A percentile compares a stretch with the other conserved stretches of the same genome.
Evolutionary conservation across 2,888 invertebrate genomes (phyloP).

Genomic region (Trachelus tabidus): DNA sequence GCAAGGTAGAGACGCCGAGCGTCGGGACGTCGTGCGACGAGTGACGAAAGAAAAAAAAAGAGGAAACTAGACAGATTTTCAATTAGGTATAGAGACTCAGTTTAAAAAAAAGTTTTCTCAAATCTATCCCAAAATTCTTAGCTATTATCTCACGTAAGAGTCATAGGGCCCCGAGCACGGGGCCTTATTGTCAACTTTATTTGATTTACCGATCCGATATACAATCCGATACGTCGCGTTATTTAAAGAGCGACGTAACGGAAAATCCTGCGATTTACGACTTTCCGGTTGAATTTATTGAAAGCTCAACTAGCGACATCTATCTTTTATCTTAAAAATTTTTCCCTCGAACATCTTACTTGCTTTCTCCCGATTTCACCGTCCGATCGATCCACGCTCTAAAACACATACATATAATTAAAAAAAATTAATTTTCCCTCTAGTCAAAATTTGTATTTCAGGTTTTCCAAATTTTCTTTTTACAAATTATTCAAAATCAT

Average conservation of each 20-base stretch:
- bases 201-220: conserved; percentile 48
- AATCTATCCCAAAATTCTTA: not conserved
- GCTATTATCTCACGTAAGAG: not conserved
- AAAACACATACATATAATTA: not conserved
- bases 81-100: not conserved
- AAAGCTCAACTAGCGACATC: not conserved
- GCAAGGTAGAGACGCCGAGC: not conserved
- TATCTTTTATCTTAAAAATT: not conserved
- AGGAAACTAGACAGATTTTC: not conserved
- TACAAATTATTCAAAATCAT: not conserved
- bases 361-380: not conserved
- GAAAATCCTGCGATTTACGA: conserved; percentile 45
- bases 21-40: not conserved
- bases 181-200: conserved; percentile 16
- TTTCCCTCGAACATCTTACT: not conserved
- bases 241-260: conserved; percentile 24
- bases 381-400: not conserved
- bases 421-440: not conserved
- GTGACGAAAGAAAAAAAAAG: not conserved
- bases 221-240: conserved; percentile 19
- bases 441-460: not conserved
- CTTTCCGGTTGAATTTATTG: conserved; percentile 3
- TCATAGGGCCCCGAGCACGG: not conserved
- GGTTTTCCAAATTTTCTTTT: not conserved
- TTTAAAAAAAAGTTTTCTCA: not conserved